phyloP scores from a whole-genome alignment of 2,797 vertebrate species.

The Aplochiton taeniatus region DNA sequence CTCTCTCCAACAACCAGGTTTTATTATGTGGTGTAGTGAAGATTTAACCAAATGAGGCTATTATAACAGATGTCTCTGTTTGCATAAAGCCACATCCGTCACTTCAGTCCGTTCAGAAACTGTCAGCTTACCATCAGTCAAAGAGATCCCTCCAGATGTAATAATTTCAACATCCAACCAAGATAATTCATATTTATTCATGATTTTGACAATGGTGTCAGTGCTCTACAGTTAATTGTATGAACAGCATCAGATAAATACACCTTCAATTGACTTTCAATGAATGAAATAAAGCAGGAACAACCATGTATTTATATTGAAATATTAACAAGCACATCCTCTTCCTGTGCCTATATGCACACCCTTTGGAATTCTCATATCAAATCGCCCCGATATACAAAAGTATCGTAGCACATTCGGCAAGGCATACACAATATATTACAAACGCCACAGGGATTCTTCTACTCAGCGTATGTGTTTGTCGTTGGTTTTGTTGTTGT shows the following conservation, averaged over 20 bases:
- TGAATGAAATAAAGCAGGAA: slow-evolving; percentile 11
- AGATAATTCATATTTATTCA: slow-evolving; percentile 24
- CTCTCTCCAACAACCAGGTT: slow-evolving; percentile 48
- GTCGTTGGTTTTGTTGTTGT: neutral
- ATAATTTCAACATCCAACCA: slow-evolving; percentile 1
- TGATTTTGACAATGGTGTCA: slow-evolving; percentile 2
- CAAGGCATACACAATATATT: neutral
- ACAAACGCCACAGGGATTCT: neutral
- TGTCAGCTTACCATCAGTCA: no score
- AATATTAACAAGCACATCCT: no score
- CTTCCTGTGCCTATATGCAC: no score
- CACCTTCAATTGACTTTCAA: slow-evolving; percentile 9
- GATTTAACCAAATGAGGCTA: slow-evolving; percentile 16
- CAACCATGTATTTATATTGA: neutral
- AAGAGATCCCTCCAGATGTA: no score
- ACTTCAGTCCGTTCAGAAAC: no score
- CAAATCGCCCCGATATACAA: neutral
- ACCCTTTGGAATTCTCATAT: slow-evolving; percentile 5
- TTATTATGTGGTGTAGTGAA: slow-evolving; percentile 3
- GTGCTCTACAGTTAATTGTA: neutral
- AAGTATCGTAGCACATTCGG: neutral
- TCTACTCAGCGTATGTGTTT: neutral
- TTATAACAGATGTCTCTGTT: no score
- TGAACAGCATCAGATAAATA: slow-evolving; percentile 7
- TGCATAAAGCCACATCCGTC: no score